A percentile compares a stretch with the other conserved stretches of the same genome.
These are phyloP conservation scores for Lanistes nyassanus DNA, from an alignment of 1,140 invertebrate genomes.

Conservation along the genomic window DNA sequence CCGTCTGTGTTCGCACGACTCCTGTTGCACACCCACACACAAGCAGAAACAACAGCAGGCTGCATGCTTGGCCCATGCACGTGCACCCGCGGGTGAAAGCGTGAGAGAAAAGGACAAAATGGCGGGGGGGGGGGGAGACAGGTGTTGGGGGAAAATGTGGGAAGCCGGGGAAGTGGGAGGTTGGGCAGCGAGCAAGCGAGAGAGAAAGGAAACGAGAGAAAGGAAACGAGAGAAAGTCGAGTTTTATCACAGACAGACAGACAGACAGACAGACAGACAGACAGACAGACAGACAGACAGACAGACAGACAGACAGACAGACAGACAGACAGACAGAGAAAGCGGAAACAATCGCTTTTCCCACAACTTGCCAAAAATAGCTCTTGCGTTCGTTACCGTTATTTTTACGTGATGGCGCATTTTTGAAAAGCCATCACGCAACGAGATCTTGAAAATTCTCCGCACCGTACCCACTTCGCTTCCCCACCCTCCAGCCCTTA, in stretches of 20 bases:
- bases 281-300: not conserved
- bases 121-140: not conserved
- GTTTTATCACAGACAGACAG: not conserved
- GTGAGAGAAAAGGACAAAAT: not conserved
- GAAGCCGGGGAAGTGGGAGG: not conserved
- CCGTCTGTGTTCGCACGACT: too few relatives aligned
- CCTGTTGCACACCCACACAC: too few relatives aligned
- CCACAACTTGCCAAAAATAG: not conserved
- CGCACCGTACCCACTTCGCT: too few relatives aligned
- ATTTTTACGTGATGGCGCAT: too few relatives aligned
- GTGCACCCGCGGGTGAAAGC: not conserved
- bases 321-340: constrained; percentile 2
- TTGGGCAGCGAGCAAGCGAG: too few relatives aligned
- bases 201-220: not conserved
- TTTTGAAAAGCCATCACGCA: too few relatives aligned
- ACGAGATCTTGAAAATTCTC: too few relatives aligned
- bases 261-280: constrained; percentile 2
- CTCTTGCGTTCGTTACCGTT: not conserved
- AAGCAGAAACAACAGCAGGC: too few relatives aligned
- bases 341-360: not conserved
- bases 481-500: not conserved
- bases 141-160: not conserved
- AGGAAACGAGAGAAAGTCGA: not conserved
- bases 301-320: constrained; percentile 1
- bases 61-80: too few relatives aligned